phyloP scores from a whole-genome alignment of 1,140 invertebrate species.

The Dryas iulia region DNA sequence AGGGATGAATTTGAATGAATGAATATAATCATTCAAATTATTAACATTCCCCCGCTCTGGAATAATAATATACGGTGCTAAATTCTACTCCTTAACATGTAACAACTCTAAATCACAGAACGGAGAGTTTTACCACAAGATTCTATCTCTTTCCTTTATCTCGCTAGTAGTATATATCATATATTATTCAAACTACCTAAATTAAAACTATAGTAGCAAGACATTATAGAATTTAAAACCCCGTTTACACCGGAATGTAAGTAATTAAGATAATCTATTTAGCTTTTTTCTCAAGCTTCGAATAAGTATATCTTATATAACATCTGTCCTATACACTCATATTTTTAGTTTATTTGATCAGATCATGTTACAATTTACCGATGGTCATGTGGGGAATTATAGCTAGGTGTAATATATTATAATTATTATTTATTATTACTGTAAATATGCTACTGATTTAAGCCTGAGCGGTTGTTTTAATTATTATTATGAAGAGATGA shows the following conservation, averaged over 20 bases:
- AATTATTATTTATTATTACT: neutral
- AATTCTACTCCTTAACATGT: too few species aligned
- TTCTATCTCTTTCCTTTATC: too few species aligned
- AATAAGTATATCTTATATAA: neutral
- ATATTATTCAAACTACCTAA: too few species aligned
- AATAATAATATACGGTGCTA: too few species aligned
- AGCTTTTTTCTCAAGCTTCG: neutral
- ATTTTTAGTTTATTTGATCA: slow-evolving; percentile 21
- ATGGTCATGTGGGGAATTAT: neutral
- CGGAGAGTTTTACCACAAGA: too few species aligned
- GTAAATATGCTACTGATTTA: neutral
- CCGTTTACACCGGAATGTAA: slow-evolving; percentile 11
- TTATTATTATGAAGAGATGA: neutral
- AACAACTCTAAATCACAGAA: too few species aligned
- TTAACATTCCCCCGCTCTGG: too few species aligned
- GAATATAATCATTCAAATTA: too few species aligned
- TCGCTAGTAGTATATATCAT: too few species aligned
- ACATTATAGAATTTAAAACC: neutral
- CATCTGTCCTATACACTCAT: neutral
- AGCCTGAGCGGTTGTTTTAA: neutral
- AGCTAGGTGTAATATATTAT: neutral
- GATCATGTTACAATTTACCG: slow-evolving; percentile 23
- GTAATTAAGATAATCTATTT: slow-evolving; percentile 29
- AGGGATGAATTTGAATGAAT: neutral
- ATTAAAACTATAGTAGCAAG: neutral